A percentile compares a stretch with the other conserved stretches of the same genome.
Conservation (phyloP, 1,140 invertebrate species). For the Scaptomyza hsui region DNA sequence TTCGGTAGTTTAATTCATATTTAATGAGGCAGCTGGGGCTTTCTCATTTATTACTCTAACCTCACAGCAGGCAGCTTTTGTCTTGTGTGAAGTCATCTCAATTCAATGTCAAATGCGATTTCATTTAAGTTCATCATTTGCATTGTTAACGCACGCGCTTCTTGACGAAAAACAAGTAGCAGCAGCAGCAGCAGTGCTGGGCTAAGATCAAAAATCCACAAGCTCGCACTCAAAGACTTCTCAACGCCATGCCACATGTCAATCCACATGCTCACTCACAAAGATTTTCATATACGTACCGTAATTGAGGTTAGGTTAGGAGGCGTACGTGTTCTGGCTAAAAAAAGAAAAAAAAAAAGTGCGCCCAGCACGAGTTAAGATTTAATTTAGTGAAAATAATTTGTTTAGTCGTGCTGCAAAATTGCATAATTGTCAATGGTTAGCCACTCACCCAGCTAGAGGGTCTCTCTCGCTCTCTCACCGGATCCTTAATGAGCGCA, state of each 20-base stretch:
- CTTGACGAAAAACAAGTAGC: conserved; percentile 1
- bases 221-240: conserved; percentile 33
- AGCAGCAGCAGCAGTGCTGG: conserved; percentile 45
- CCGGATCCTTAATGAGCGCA: conserved; percentile 57
- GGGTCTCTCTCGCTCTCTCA: conserved; percentile 5
- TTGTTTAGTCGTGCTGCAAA: conserved; percentile 79
- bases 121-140: conserved; percentile 1
- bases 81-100: conserved; percentile 2
- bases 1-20: neutral
- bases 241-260: conserved; percentile 62
- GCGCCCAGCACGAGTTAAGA: conserved; percentile 83
- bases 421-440: conserved; percentile 76
- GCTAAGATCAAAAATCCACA: conserved; percentile 16
- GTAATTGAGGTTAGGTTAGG: conserved; percentile 60
- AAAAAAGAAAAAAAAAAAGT: conserved; percentile 46
- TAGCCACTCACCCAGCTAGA: conserved; percentile 25
- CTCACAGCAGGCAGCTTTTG: conserved; percentile 47
- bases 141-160: conserved; percentile 31
- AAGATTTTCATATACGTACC: conserved; percentile 42
- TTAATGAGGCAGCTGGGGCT: conserved; percentile 3
- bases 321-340: conserved; percentile 46
- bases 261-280: conserved; percentile 51
- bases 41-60: neutral
- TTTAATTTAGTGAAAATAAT: conserved; percentile 83
- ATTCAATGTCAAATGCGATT: conserved; percentile 2